Conservation (phyloP, 53 echinoderm and acorn worm genomes). For the Hippasteria phrygiana region DNA sequence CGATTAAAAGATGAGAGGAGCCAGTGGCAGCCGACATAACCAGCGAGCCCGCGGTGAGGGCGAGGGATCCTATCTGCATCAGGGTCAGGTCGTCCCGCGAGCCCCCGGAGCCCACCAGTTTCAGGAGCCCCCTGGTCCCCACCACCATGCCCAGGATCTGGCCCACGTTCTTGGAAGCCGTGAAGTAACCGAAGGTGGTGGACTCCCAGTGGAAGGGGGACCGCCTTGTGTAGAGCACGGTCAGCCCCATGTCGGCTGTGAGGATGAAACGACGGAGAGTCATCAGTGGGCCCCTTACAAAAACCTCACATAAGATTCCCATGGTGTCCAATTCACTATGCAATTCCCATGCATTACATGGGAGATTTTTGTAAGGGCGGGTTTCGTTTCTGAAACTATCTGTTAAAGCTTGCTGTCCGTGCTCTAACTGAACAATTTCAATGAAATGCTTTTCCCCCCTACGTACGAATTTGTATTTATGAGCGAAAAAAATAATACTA, state of each 20-base stretch:
- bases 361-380: too few species aligned
- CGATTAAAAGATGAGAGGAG: slow-evolving; percentile 42
- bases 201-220: slow-evolving; percentile 83
- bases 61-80: slow-evolving; percentile 43
- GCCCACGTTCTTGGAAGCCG: slow-evolving; percentile 68
- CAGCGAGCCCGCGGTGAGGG: slow-evolving; percentile 15
- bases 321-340: too few species aligned
- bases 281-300: neutral
- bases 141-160: slow-evolving; percentile 62
- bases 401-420: too few species aligned
- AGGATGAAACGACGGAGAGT: neutral
- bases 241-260: slow-evolving; percentile 75
- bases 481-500: too few species aligned
- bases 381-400: too few species aligned
- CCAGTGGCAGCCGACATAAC: slow-evolving; percentile 42
- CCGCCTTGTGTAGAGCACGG: slow-evolving; percentile 74
- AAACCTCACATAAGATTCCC: too few species aligned
- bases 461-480: too few species aligned
- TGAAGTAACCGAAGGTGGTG: slow-evolving; percentile 69
- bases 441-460: too few species aligned
- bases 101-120: slow-evolving; percentile 30
- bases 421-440: too few species aligned
- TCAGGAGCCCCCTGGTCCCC: slow-evolving; percentile 66
- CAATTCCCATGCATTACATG: too few species aligned
- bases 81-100: slow-evolving; percentile 58